These are phyloP conservation scores for Drosophila cognata DNA, from an alignment of 2,888 invertebrate genomes.

Conservation along the genomic window DNA sequence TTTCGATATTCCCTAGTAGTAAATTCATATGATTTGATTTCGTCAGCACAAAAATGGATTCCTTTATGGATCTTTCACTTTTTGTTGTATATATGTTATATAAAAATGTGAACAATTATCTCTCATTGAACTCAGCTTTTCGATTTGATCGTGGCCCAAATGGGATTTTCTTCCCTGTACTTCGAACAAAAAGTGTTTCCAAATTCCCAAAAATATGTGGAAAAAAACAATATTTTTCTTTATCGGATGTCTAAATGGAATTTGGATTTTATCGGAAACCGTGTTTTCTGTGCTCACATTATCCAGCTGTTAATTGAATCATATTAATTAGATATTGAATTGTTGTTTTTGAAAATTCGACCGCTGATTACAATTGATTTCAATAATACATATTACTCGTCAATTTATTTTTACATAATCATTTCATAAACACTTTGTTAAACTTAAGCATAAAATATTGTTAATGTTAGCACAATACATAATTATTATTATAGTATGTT, in stretches of 20 bases:
- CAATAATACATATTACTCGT: conserved; percentile 22
- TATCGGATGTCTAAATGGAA: not conserved
- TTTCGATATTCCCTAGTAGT: not conserved
- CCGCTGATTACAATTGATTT: not conserved
- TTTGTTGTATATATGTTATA: not conserved
- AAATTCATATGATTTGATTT: not conserved
- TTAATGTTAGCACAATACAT: conserved; percentile 62
- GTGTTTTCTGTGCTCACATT: not conserved
- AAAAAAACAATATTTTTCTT: not conserved
- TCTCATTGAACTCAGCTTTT: not conserved
- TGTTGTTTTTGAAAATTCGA: not conserved
- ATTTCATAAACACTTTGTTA: conserved; percentile 60
- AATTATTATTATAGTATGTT: conserved; percentile 44
- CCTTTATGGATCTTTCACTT: not conserved
- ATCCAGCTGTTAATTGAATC: not conserved
- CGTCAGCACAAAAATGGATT: not conserved
- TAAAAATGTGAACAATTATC: not conserved
- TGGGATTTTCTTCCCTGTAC: not conserved
- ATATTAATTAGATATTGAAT: not conserved
- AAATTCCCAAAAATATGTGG: not conserved
- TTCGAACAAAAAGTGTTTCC: not conserved
- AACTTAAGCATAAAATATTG: conserved; percentile 60
- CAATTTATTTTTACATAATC: conserved; percentile 60
- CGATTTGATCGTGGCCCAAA: not conserved
- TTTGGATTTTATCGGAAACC: not conserved